A percentile compares a stretch with the other conserved stretches of the same genome.
Conservation (phyloP, 2,113 vertebrate species). For the Poicephalus meyeri region DNA sequence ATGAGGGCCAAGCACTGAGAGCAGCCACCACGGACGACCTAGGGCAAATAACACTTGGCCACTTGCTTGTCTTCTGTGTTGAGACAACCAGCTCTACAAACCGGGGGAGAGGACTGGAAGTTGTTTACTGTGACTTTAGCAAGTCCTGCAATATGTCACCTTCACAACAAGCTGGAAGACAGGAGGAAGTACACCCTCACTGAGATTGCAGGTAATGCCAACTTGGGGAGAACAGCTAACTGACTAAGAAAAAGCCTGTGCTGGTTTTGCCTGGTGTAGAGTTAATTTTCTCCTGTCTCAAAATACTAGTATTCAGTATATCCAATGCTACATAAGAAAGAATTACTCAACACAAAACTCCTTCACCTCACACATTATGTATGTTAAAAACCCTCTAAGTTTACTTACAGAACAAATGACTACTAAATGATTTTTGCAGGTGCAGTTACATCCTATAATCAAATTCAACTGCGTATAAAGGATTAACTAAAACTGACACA, state of each 20-base stretch:
- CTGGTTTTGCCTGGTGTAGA: neutral
- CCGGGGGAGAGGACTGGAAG: neutral
- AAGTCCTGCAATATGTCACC: neutral
- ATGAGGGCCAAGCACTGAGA: neutral
- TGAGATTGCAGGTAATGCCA: neutral
- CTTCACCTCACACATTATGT: neutral
- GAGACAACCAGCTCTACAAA: neutral
- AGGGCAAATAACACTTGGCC: neutral
- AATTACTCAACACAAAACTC: neutral
- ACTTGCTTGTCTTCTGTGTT: neutral
- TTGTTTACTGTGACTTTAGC: neutral
- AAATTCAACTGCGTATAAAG: conserved; percentile 18
- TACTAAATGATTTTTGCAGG: neutral
- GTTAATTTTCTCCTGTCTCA: neutral
- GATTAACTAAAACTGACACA: conserved; percentile 25
- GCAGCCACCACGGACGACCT: neutral
- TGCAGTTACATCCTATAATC: conserved; percentile 5
- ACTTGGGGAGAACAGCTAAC: accelerated
- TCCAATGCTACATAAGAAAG: neutral
- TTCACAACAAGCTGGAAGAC: neutral
- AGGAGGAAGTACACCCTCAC: neutral
- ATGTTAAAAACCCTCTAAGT: neutral
- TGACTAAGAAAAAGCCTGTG: neutral
- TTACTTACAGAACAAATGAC: conserved; percentile 16
- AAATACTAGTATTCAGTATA: neutral